A percentile compares a stretch with the other conserved stretches of the same genome.
These are phyloP conservation scores for Tachyglossus aculeatus DNA, from an alignment of 2,797 vertebrate species.

Conservation along the genomic window DNA sequence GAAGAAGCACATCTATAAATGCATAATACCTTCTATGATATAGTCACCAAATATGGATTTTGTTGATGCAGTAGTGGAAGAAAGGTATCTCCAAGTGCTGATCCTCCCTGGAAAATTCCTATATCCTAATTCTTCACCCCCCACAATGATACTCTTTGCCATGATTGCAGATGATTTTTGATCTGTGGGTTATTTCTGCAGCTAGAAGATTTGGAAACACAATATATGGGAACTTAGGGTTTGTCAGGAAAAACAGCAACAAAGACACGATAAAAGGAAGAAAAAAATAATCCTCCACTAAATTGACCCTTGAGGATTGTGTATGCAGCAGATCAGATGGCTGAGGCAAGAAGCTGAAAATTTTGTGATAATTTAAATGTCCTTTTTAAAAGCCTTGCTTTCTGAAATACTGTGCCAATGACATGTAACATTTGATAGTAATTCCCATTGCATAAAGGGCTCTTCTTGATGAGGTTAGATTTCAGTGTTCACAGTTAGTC, in stretches of 20 bases:
- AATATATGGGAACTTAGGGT: not conserved
- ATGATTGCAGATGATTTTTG: not conserved
- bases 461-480: conserved; percentile 23
- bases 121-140: too few species aligned
- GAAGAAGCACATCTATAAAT: not conserved
- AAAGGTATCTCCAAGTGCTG: not conserved
- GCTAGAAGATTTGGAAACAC: not conserved
- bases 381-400: not conserved
- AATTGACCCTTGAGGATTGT: not conserved
- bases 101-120: too few species aligned
- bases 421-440: conserved; percentile 43
- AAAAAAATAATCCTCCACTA: not conserved
- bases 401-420: conserved; percentile 1
- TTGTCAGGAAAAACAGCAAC: not conserved
- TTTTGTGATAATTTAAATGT: conserved; percentile 17
- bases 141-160: not conserved
- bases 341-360: not conserved
- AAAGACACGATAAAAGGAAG: conserved; percentile 3
- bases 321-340: not conserved
- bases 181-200: not conserved
- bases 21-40: not conserved
- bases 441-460: conserved; percentile 20
- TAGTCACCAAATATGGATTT: not conserved
- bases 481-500: not conserved
- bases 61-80: not conserved